phyloP scores from a whole-genome alignment of 2,888 invertebrate genomes.

The Brachylomia viminalis region DNA sequence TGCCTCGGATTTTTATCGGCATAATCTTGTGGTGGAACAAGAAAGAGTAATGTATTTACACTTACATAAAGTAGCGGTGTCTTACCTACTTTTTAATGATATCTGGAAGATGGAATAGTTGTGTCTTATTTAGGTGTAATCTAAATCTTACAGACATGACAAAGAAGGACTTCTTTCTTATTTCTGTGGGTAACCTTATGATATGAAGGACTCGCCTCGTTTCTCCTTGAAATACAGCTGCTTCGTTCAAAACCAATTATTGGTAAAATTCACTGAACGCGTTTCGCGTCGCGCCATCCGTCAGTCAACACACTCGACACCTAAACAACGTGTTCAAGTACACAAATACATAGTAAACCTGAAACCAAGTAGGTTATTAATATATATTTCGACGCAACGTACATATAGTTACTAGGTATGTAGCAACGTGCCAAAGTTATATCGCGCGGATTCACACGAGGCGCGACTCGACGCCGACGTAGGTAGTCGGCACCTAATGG shows the following conservation, averaged over 20 bases:
- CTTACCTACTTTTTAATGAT: background rate
- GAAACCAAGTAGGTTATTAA: constrained; percentile 52
- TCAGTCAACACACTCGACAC: constrained; percentile 31
- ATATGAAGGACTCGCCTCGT: background rate
- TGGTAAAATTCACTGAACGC: constrained; percentile 24
- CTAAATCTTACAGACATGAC: background rate
- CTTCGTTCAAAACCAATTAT: too few species aligned
- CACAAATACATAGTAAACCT: constrained; percentile 52
- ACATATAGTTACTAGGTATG: constrained; percentile 69
- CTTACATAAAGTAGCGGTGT: constrained; percentile 2
- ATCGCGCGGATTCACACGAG: constrained; percentile 66
- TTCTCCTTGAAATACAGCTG: background rate
- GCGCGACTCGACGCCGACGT: constrained; percentile 63
- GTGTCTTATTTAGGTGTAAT: background rate
- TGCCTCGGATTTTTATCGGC: constrained; percentile 46
- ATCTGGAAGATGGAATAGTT: background rate
- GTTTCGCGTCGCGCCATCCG: constrained; percentile 4
- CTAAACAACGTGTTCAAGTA: constrained; percentile 34
- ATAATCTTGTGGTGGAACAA: constrained; percentile 41
- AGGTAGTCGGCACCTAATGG: constrained; percentile 75
- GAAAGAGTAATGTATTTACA: constrained; percentile 34
- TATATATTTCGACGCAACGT: constrained; percentile 64
- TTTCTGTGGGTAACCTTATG: background rate
- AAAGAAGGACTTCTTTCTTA: background rate
- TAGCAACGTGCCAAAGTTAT: constrained; percentile 66